Evolutionary conservation across 1,140 invertebrate genomes (phyloP), one percentile per base, ranked within the genome.

Genomic region (Tachypleus tridentatus): DNA sequence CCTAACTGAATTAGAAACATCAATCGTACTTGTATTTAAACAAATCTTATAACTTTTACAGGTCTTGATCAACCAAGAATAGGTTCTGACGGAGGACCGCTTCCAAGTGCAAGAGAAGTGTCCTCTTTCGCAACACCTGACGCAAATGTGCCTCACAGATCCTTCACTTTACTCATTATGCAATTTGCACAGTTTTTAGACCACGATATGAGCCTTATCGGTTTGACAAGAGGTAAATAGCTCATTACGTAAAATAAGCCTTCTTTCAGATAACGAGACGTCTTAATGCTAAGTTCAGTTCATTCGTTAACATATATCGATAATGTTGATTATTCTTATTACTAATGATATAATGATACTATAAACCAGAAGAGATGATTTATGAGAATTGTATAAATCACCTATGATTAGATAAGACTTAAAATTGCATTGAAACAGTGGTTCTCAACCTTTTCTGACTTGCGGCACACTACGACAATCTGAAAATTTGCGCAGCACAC

Each of bases 101-200:
- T 84, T 5, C 82, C 53, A 8, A 82, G 80, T 61, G 72, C 81
- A n/a, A 73, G 83, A 0, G 51, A 75, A 0, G 68, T 84, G 8
- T 54, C 53, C n/a, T 7, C 53, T 3, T 1, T 3, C 1, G 53
- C 53, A 7, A 54, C 75, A 3, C 10, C 9, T 10, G 79, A 77
- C 61, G 49, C 64, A 5, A 71, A 78, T 4, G 69, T 75, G 4
- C 69, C 74, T 4, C 78, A 81, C 66, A 70, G 69, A 0, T 69
- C 75, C 5, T 69, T 72, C 48, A 74, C 73, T 49, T 64, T 76
- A 5, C 67, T 73, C 10, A 67, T 77, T 4, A 80, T 82, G 80
- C 78, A 82, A 64, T 83, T 80, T 80, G 81, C 81, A 0, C 82
- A 84, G 71, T 75, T 82, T 59, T 64, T 84, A 5, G 79, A 82